A percentile compares a stretch with the other conserved stretches of the same genome.
phyloP scores from a whole-genome alignment of 2,113 vertebrate genomes.

The Etheostoma spectabile region DNA sequence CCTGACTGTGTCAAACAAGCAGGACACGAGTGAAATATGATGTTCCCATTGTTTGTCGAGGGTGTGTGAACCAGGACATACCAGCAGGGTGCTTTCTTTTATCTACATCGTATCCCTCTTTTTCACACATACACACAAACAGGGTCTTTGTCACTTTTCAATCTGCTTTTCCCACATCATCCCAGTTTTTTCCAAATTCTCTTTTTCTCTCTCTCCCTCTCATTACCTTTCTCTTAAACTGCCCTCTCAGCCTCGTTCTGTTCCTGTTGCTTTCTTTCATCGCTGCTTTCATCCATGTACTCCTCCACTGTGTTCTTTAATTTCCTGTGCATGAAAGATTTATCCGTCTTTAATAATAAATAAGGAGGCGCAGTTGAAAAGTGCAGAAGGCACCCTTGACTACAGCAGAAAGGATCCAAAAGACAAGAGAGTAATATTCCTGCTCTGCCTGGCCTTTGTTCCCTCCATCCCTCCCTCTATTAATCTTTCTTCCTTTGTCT shows the following conservation, averaged over 20 bases:
- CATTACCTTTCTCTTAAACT: conserved; percentile 9
- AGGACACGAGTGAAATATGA: neutral
- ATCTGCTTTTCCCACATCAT: neutral
- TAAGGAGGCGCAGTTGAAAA: conserved; percentile 69
- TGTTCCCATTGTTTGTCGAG: conserved; percentile 33
- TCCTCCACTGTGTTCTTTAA: conserved; percentile 74
- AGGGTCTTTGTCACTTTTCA: conserved; percentile 30
- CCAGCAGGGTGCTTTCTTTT: conserved; percentile 43
- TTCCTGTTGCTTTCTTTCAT: conserved; percentile 43
- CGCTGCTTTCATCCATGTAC: conserved; percentile 50
- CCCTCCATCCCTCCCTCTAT: conserved; percentile 19
- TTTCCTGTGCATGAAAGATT: conserved; percentile 84
- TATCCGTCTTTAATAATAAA: conserved; percentile 79
- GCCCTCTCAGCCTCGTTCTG: conserved; percentile 4
- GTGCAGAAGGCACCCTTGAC: conserved; percentile 53
- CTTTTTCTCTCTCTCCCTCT: neutral
- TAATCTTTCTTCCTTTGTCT: conserved; percentile 43
- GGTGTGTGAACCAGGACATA: conserved; percentile 38
- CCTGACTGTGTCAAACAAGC: conserved; percentile 25
- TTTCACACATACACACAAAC: conserved; percentile 21
- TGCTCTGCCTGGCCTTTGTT: conserved; percentile 38
- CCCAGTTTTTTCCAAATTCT: conserved; percentile 9
- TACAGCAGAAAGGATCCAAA: conserved; percentile 49
- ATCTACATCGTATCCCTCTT: conserved; percentile 25
- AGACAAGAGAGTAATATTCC: conserved; percentile 60